phyloP scores from a whole-genome alignment of 2,888 invertebrate species.

The Chrysomela aeneicollis region DNA sequence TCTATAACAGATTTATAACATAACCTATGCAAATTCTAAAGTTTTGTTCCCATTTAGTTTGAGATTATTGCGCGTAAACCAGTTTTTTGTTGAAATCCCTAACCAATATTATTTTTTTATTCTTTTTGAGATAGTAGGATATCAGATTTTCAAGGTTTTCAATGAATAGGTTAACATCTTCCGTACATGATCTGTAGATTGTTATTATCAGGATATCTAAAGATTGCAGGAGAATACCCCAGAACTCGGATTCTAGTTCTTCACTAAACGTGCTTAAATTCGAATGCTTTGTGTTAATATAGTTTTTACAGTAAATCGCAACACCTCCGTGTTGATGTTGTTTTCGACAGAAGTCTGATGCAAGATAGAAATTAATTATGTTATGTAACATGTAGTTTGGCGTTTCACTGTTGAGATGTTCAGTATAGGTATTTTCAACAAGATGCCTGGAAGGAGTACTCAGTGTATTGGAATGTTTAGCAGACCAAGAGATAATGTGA shows the following conservation, averaged over 20 bases:
- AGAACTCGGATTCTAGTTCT: conserved; percentile 1
- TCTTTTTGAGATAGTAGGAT: neutral
- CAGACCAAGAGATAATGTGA: too few species aligned
- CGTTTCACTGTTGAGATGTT: too few species aligned
- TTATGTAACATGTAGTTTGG: too few species aligned
- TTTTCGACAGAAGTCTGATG: neutral
- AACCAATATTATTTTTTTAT: neutral
- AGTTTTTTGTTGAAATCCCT: neutral
- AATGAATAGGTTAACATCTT: neutral
- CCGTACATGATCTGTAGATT: neutral
- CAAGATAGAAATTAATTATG: neutral
- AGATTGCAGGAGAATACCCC: conserved; percentile 1
- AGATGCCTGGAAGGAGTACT: too few species aligned
- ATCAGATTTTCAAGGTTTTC: neutral
- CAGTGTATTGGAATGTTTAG: too few species aligned
- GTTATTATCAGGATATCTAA: conserved; percentile 9
- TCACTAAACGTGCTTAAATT: neutral
- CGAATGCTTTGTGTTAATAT: neutral
- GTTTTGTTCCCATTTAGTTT: too few species aligned
- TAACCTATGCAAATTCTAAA: too few species aligned
- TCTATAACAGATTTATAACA: too few species aligned
- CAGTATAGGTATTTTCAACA: too few species aligned
- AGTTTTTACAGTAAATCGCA: neutral
- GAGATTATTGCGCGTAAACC: too few species aligned
- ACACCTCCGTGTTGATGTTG: conserved; percentile 1